Evolutionary conservation across 2,797 vertebrate genomes (phyloP).

Genomic region (Gobio occitaniae): DNA sequence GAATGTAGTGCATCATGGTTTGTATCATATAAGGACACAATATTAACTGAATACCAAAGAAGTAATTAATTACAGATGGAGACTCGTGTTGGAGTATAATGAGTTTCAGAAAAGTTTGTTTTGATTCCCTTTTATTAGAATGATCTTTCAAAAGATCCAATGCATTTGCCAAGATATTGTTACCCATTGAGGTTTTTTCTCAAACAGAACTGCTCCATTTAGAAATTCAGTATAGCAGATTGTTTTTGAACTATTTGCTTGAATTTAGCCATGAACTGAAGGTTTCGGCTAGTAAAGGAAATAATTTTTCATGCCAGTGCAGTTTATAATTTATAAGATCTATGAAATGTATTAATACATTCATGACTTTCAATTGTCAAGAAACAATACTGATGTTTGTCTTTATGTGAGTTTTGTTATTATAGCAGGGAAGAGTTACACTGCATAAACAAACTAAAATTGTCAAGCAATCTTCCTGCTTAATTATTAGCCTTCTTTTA

Average conservation of each 20-base stretch:
- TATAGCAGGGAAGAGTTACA: not conserved
- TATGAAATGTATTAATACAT: not conserved
- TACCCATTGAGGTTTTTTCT: not conserved
- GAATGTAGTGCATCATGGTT: not conserved
- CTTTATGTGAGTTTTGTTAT: not conserved
- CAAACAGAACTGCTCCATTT: not conserved
- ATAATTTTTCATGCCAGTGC: not conserved
- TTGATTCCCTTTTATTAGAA: not conserved
- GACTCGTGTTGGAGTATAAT: not conserved
- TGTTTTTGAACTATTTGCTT: not conserved
- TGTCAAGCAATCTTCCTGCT: not conserved
- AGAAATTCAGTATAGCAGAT: not conserved
- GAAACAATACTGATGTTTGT: not conserved
- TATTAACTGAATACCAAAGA: slow-evolving; percentile 22
- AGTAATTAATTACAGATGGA: slow-evolving; percentile 4
- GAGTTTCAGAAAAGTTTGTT: not conserved
- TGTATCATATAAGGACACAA: not conserved
- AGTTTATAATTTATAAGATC: not conserved
- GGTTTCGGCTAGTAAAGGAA: not conserved
- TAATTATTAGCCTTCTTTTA: not conserved
- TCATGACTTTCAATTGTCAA: not conserved
- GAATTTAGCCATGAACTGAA: not conserved
- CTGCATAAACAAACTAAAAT: not conserved
- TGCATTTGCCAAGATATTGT: not conserved
- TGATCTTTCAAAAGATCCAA: not conserved